Conservation (phyloP, 2,888 invertebrate genomes). For the Crossocerus cetratus region DNA sequence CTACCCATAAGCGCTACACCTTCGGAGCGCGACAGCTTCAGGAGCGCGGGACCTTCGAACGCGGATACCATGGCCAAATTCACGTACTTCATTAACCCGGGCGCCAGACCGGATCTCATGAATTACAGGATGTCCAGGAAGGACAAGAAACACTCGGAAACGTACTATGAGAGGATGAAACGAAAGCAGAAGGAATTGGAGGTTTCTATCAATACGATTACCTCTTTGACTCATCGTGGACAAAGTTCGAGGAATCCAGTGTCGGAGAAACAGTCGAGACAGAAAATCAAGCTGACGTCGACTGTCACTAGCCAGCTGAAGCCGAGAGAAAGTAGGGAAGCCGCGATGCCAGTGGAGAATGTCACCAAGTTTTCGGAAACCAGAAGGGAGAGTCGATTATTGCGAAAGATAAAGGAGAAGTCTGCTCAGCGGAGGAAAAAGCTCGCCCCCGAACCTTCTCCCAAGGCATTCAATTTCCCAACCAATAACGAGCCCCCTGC, state of each 20-base stretch:
- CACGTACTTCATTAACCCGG: conserved; percentile 67
- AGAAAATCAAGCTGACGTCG: background rate
- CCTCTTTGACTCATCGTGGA: conserved; percentile 20
- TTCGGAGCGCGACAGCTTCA: background rate
- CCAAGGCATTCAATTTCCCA: conserved; percentile 1
- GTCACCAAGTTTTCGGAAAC: conserved; percentile 17
- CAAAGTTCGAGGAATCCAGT: background rate
- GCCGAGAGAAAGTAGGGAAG: background rate
- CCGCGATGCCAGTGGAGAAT: conserved; percentile 9
- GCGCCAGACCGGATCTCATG: conserved; percentile 54
- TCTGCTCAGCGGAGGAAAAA: conserved; percentile 47
- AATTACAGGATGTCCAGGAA: conserved; percentile 72
- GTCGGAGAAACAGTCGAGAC: background rate
- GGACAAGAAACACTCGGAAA: conserved; percentile 74
- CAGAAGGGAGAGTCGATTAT: conserved; percentile 33
- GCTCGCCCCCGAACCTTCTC: conserved; percentile 46
- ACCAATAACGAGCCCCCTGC: background rate
- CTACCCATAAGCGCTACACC: background rate
- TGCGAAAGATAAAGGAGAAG: conserved; percentile 49
- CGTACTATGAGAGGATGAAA: conserved; percentile 69
- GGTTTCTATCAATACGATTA: conserved; percentile 46
- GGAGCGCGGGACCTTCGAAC: background rate
- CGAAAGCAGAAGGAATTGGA: conserved; percentile 57
- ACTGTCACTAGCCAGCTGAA: background rate
- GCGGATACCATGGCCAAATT: conserved; percentile 60